These are phyloP conservation scores for Drosophila insularis DNA, from an alignment of 1,140 invertebrate genomes.

Conservation along the genomic window DNA sequence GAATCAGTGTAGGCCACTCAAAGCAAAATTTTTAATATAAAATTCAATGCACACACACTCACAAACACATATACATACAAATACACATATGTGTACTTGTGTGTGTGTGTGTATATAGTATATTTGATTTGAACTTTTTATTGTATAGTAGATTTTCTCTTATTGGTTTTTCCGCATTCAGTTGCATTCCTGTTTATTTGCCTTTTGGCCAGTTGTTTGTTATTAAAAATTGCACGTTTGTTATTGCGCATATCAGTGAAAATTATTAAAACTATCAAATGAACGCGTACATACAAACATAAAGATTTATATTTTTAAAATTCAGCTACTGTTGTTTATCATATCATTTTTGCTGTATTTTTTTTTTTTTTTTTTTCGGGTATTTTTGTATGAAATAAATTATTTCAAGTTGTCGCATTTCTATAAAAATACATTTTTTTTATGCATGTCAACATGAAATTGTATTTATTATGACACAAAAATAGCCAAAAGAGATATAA, in stretches of 20 bases:
- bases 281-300: slow-evolving; percentile 18
- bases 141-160: slow-evolving; percentile 24
- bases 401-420: slow-evolving; percentile 31
- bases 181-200: slow-evolving; percentile 44
- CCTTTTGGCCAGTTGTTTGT: slow-evolving; percentile 67
- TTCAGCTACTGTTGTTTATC: no score
- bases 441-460: slow-evolving; percentile 29
- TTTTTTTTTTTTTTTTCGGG: slow-evolving; percentile 30
- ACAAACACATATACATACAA: no score
- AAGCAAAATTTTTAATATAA: no score
- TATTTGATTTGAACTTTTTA: slow-evolving; percentile 14
- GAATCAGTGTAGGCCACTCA: no score
- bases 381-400: slow-evolving; percentile 50
- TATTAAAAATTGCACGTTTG: slow-evolving; percentile 71
- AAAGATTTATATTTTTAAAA: not conserved
- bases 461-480: slow-evolving; percentile 32
- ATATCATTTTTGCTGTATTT: slow-evolving; percentile 20
- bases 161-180: slow-evolving; percentile 31
- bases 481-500: slow-evolving; percentile 21
- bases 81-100: slow-evolving; percentile 6
- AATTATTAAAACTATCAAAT: slow-evolving; percentile 70
- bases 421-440: slow-evolving; percentile 5
- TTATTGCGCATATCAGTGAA: slow-evolving; percentile 72
- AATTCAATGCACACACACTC: no score
- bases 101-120: slow-evolving; percentile 14